Conservation (phyloP, 2,797 vertebrate species). For the Anableps anableps region DNA sequence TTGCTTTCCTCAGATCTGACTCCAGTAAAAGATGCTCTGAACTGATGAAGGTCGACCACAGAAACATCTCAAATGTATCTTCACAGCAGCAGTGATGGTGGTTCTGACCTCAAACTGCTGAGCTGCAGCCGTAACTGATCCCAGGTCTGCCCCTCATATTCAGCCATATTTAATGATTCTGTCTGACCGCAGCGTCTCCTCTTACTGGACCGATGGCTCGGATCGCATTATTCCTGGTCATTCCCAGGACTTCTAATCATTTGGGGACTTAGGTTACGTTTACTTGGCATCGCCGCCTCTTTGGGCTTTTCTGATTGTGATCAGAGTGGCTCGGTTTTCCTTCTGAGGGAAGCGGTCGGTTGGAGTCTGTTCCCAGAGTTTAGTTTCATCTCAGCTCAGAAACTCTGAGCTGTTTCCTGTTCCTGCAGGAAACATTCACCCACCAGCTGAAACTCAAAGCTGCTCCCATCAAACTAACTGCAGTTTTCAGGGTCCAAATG, state of each 20-base stretch:
- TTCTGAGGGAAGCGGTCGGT: neutral
- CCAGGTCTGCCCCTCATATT: constrained; percentile 12
- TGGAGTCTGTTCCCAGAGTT: neutral
- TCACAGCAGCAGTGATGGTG: too few species aligned
- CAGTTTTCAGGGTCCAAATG: too few species aligned
- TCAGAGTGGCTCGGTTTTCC: neutral
- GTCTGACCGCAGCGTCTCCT: constrained; percentile 22
- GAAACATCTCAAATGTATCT: too few species aligned
- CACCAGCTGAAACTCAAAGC: neutral
- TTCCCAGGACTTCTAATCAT: constrained; percentile 14
- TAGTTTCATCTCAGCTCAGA: neutral
- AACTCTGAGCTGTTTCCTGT: neutral
- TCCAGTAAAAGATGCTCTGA: too few species aligned
- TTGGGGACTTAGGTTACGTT: constrained; percentile 5
- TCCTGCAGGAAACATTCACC: neutral
- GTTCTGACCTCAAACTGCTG: neutral
- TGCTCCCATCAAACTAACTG: too few species aligned
- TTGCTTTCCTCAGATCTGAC: too few species aligned
- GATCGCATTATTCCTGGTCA: neutral
- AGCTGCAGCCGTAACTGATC: constrained; percentile 13
- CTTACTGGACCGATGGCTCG: constrained; percentile 14
- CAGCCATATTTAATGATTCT: constrained; percentile 25
- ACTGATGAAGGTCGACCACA: neutral
- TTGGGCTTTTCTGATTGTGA: neutral
- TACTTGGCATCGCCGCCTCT: neutral